Base-by-base conservation (phyloP, 2,113 vertebrate species). In the Cottus gobio region DNA sequence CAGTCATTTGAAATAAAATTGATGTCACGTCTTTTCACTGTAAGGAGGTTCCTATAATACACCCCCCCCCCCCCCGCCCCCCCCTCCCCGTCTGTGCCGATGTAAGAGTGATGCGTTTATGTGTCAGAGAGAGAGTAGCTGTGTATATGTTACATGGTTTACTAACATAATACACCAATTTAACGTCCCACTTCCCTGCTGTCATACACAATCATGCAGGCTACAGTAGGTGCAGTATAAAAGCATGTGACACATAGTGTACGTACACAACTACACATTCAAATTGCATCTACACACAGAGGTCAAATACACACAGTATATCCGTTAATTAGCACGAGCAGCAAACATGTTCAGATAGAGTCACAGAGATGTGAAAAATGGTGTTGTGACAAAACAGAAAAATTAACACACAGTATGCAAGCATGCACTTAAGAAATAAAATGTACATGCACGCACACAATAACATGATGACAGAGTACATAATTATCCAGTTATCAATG, bases 401-500 rank as follows among this genome's bases (percentile, higher is more conserved):
- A 71, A 77, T 78, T 42, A 67, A 82, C 62, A 78, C 62, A 68
- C n/a, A 76, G 58, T 66, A 31, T 57, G 31, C 22, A 46, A 52
- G 61, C 57, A 79, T 73, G 70, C 68, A 72, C 68, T 77, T 78
- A 75, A 57, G 72, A 84, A 81, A 73, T 82, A 67, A 82, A 84
- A 82, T 85, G 79, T 68, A 80, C 76, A 87, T 71, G 30, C 75
- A 83, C 22, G 30, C 83, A 89, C 79, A 90, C 70, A 85, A 84
- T 85, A 87, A 88, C 84, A 89, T 89, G 86, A 90, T 91, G 91
- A 93, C 83, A 80, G 89, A 90, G 87, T 88, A 89, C 78, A 92
- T 93, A 92, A 93, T 93, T 92, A 91, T 86, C 81, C 79, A 80
- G 90, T 90, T 92, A 92, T 92, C 91, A 91, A 85, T 89, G 87